Base-by-base conservation (phyloP, 2,888 invertebrate species). In the Oxyteleia sp. region DNA sequence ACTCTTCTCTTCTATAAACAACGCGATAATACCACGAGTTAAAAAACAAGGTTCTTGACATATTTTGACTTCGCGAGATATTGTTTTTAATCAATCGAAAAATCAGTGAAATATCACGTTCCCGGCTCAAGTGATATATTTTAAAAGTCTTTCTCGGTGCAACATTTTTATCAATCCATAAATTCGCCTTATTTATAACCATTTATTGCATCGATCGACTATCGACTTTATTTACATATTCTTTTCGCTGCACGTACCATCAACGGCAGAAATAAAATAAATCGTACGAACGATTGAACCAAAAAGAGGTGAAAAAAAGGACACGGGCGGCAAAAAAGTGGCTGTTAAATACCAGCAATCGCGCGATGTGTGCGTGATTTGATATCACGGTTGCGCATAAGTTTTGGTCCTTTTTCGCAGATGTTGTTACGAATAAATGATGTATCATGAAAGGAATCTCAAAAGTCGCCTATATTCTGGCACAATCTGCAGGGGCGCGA, bases 201-300 rank as follows among this genome's bases (percentile, higher is more conserved):
- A 7, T 49, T 23, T 59, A 26, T 53, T 49, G 43, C 51, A 13
- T 35, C 61, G 53, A 63, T 63, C 43, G 61, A 51, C 51, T 63
- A 63, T 72, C 61, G 72, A 15, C 61, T 51, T 29, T 51, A 72
- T 72, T 72, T 72, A 15, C 61, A 51, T 72, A 61, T 61, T 51
- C 26, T n/a, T 29, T 49, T 55, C 32, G 43, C 7, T n/a, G 41
- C 26, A 11, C 29, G 29, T 13, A 35, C 20, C 29, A 23, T 32
- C 45, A 11, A 18, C 13, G 32, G 23, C 15, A 13, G 15, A 15
- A 49, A 38, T 64, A 47, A 32, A 47, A 63, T 47, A 32, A 63
- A 63, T 63, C 43, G 59, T 26, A 0, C 4, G n/a, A 38, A 20
- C 59, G 43, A 38, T 38, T 32, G 29, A 15, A 32, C 16, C 13